Conservation (phyloP, 2,797 vertebrate genomes). For the Hozukius guyotensis region DNA sequence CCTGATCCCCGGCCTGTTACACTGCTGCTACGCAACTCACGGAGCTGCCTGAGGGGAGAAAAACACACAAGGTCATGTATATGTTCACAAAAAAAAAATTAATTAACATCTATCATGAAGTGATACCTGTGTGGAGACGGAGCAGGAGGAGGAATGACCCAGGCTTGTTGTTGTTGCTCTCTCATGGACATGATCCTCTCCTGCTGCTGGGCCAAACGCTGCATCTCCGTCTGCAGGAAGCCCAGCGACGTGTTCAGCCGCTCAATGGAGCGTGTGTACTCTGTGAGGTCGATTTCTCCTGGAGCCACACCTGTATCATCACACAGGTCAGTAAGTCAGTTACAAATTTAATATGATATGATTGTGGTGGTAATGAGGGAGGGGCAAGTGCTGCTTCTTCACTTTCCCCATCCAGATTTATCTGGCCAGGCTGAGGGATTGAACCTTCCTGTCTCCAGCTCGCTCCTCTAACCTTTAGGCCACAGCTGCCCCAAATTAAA, state of each 20-base stretch:
- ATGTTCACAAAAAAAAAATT: background rate
- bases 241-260: slow-evolving; percentile 92
- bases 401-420: too few relatives aligned
- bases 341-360: background rate
- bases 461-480: too few relatives aligned
- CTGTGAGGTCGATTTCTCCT: slow-evolving; percentile 89
- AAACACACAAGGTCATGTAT: background rate
- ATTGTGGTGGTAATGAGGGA: too few relatives aligned
- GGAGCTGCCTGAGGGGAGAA: slow-evolving; percentile 84
- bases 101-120: background rate
- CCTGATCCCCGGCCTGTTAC: slow-evolving; percentile 79
- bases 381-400: too few relatives aligned
- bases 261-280: slow-evolving; percentile 96
- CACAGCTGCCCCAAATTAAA: too few relatives aligned
- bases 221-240: slow-evolving; percentile 97
- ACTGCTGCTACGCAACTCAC: slow-evolving; percentile 88
- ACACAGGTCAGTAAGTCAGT: background rate
- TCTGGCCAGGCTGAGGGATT: too few relatives aligned
- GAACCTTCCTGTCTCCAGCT: too few relatives aligned
- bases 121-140: slow-evolving; percentile 78
- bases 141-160: slow-evolving; percentile 92
- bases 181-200: slow-evolving; percentile 96
- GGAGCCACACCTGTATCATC: slow-evolving; percentile 67
- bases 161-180: slow-evolving; percentile 91
- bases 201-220: slow-evolving; percentile 94